Evolutionary conservation across 2,888 invertebrate species (phyloP).

Genomic region (Linnaemya vulpina): DNA sequence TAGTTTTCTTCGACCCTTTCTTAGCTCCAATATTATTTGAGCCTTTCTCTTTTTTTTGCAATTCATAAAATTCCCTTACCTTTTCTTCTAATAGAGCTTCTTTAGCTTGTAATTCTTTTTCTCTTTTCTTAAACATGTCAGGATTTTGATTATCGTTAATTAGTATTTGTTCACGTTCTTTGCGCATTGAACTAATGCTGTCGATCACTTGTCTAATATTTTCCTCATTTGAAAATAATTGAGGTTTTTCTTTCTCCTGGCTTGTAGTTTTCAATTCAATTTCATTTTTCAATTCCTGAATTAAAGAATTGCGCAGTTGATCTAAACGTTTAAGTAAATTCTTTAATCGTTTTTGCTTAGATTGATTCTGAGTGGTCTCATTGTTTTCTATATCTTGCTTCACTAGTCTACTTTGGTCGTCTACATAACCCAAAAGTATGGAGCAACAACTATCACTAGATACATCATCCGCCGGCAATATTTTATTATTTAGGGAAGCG

Average conservation of each 20-base stretch:
- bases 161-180: conserved; percentile 78
- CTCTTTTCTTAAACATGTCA: conserved; percentile 41
- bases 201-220: conserved; percentile 76
- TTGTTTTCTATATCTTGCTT: conserved; percentile 77
- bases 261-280: conserved; percentile 4
- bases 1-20: neutral
- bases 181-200: conserved; percentile 75
- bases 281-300: conserved; percentile 77
- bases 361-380: conserved; percentile 52
- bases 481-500: conserved; percentile 67
- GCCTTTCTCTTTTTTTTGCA: conserved; percentile 64
- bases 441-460: conserved; percentile 80
- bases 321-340: conserved; percentile 79
- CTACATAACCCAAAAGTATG: conserved; percentile 80
- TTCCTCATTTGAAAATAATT: conserved; percentile 54
- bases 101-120: conserved; percentile 77
- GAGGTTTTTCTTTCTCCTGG: neutral
- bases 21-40: neutral
- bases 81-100: conserved; percentile 76
- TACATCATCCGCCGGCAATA: conserved; percentile 45
- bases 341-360: conserved; percentile 76
- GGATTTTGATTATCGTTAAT: conserved; percentile 52
- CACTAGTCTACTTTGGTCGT: conserved; percentile 79
- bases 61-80: conserved; percentile 75
- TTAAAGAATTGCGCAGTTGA: conserved; percentile 76